Percentiles rank a stretch among this genome's conserved stretches.
These are phyloP conservation scores for Hemibagrus guttatus DNA, from an alignment of 2,797 vertebrate species.

Conservation along the genomic window DNA sequence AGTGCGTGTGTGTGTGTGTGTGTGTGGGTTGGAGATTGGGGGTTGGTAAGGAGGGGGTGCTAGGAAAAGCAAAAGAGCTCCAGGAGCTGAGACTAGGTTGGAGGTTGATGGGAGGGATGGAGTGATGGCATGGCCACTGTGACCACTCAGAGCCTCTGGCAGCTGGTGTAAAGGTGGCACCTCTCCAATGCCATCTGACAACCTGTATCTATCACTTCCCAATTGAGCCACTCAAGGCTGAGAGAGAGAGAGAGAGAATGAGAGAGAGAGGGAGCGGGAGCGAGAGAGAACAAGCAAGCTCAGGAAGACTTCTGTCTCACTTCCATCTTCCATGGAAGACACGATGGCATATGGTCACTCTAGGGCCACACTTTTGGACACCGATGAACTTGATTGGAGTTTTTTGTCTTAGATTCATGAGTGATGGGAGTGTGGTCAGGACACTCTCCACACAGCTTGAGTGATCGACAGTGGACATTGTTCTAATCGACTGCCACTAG, in stretches of 20 bases:
- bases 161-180: constrained; percentile 79
- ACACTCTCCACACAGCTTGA: constrained; percentile 37
- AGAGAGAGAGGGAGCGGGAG: constrained; percentile 43
- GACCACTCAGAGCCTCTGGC: constrained; percentile 70
- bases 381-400: constrained; percentile 42
- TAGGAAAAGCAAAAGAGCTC: neutral
- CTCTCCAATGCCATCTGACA: constrained; percentile 80
- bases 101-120: constrained; percentile 48
- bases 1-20: no score
- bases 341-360: constrained; percentile 24
- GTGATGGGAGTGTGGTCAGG: constrained; percentile 43
- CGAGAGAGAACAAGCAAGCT: constrained; percentile 28
- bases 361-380: constrained; percentile 35
- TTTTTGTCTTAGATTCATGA: constrained; percentile 51
- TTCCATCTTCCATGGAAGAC: neutral
- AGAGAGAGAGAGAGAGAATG: constrained; percentile 40
- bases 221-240: constrained; percentile 79
- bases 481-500: constrained; percentile 56
- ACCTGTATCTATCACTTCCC: constrained; percentile 85
- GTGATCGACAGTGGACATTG: constrained; percentile 56
- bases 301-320: neutral
- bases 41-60: neutral
- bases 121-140: constrained; percentile 66
- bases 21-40: neutral
- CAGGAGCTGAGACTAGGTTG: constrained; percentile 36